A percentile compares a stretch with the other conserved stretches of the same genome.
These are phyloP conservation scores for Epsilonema sp. DNA, from an alignment of 2,888 invertebrate genomes.

Conservation along the genomic window DNA sequence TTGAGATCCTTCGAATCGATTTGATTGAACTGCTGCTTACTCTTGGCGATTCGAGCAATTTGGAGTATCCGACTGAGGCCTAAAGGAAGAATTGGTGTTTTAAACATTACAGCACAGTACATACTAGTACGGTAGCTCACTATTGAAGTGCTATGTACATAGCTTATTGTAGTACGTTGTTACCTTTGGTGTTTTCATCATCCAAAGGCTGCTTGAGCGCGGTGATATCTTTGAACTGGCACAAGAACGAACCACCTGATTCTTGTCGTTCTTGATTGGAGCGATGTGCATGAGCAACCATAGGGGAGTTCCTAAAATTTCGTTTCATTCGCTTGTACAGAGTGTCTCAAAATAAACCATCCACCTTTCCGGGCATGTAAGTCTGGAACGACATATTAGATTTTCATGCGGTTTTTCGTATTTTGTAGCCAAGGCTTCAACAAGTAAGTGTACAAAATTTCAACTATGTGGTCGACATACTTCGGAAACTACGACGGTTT, in stretches of 20 bases:
- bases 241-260: conserved; percentile 93
- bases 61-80: conserved; percentile 24
- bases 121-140: too few species aligned
- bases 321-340: not conserved
- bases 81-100: not conserved
- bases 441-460: too few species aligned
- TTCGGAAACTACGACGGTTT: too few species aligned
- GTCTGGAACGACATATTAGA: too few species aligned
- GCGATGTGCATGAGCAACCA: conserved; percentile 97
- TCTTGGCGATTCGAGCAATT: conserved; percentile 27
- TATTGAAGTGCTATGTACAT: too few species aligned
- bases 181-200: conserved; percentile 54
- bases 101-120: too few species aligned
- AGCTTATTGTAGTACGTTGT: too few species aligned
- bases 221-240: conserved; percentile 98
- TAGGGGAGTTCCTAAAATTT: conserved; percentile 67
- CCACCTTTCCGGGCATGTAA: too few species aligned
- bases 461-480: too few species aligned
- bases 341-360: too few species aligned
- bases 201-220: conserved; percentile 98
- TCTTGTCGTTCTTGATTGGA: conserved; percentile 97
- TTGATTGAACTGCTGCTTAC: conserved; percentile 28
- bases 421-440: too few species aligned
- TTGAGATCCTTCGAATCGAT: conserved; percentile 27
- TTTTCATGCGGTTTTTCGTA: too few species aligned